These are phyloP conservation scores for Meganola albula DNA, from an alignment of 2,888 invertebrate genomes.

Conservation along the genomic window DNA sequence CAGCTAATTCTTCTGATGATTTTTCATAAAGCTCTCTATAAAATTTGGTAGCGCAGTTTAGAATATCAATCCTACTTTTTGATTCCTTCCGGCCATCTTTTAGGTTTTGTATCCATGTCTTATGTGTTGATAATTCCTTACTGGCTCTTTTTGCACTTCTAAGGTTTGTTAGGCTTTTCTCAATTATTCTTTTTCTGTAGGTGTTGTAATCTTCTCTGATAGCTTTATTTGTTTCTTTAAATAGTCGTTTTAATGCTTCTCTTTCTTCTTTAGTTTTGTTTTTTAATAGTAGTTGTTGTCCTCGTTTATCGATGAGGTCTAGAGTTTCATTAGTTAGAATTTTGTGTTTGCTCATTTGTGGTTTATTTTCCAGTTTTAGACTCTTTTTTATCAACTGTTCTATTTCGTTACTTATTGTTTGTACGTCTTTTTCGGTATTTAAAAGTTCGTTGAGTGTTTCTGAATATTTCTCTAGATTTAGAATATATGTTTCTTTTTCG, in stretches of 20 bases:
- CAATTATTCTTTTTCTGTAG: not conserved
- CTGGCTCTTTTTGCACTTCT: not conserved
- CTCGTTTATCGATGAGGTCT: no score
- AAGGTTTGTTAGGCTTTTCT: not conserved
- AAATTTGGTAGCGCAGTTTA: slow-evolving; percentile 17
- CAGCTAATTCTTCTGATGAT: not conserved
- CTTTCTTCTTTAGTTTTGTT: not conserved
- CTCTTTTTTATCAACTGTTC: no score
- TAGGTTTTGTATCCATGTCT: slow-evolving; percentile 1
- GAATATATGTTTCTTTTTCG: no score
- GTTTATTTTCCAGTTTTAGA: no score
- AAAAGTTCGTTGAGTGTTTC: no score
- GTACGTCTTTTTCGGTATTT: no score
- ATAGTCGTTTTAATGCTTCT: not conserved
- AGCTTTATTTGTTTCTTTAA: not conserved
- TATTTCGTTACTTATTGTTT: no score
- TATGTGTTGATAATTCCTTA: not conserved
- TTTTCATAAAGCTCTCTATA: slow-evolving; percentile 12
- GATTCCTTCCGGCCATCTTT: not conserved
- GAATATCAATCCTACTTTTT: slow-evolving; percentile 6
- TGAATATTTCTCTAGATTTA: no score
- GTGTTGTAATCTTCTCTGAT: not conserved
- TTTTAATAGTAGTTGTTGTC: no score
- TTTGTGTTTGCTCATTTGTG: no score
- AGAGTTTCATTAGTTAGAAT: no score